These are phyloP conservation scores for Triplophysa dalaica DNA, from an alignment of 2,113 vertebrate species.

Conservation along the genomic window DNA sequence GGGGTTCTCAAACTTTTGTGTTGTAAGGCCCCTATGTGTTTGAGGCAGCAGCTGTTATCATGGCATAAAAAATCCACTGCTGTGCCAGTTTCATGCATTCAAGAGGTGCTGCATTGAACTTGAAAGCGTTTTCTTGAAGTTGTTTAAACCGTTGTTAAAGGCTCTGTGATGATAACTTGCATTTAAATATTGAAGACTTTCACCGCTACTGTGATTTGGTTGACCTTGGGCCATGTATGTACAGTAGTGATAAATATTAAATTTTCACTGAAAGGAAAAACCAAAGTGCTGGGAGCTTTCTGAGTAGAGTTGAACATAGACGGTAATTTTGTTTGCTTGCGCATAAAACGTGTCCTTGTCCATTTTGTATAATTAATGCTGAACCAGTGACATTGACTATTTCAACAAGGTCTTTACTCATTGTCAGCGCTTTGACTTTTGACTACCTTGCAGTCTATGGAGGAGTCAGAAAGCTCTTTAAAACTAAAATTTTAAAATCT, in stretches of 20 bases:
- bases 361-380: too few relatives aligned
- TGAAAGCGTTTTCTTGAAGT: not conserved
- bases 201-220: not conserved
- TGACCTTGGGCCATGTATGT: slow-evolving; percentile 8
- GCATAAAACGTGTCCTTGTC: too few relatives aligned
- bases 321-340: too few relatives aligned
- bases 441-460: too few relatives aligned
- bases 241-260: slow-evolving; percentile 55
- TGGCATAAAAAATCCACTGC: not conserved
- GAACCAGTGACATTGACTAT: too few relatives aligned
- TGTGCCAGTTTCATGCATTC: not conserved
- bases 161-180: not conserved
- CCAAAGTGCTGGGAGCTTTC: slow-evolving; percentile 16
- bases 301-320: too few relatives aligned
- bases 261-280: slow-evolving; percentile 48
- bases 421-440: too few relatives aligned
- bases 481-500: too few relatives aligned
- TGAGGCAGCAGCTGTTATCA: not conserved
- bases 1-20: too few relatives aligned
- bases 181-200: not conserved
- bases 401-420: too few relatives aligned
- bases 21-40: too few relatives aligned
- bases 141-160: not conserved
- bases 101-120: not conserved
- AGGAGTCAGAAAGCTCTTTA: too few relatives aligned